Evolutionary conservation across 2,113 vertebrate genomes (phyloP).

Genomic region (Heterochromis multidens): DNA sequence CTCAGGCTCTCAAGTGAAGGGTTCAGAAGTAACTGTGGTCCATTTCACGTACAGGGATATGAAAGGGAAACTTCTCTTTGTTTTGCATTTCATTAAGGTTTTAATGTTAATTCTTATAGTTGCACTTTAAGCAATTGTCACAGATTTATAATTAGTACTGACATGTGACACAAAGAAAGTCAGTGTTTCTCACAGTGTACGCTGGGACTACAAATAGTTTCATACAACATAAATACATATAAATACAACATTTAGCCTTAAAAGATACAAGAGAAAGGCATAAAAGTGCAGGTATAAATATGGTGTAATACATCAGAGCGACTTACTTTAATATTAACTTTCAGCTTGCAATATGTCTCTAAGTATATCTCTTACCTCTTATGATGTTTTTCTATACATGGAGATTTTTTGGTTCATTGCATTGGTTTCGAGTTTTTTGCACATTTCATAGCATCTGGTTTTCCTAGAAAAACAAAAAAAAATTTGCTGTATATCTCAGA

Average conservation of each 20-base stretch:
- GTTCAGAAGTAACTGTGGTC: neutral
- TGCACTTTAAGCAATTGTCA: neutral
- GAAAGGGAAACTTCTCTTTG: neutral
- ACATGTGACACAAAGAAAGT: neutral
- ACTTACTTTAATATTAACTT: neutral
- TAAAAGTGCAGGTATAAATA: neutral
- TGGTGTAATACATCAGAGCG: neutral
- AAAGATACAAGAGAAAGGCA: neutral
- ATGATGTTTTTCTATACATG: neutral
- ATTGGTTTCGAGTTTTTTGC: neutral
- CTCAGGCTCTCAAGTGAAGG: neutral
- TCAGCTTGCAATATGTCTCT: neutral
- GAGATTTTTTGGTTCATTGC: neutral
- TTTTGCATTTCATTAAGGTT: neutral
- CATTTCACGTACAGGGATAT: neutral
- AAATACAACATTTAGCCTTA: neutral
- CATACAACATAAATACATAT: neutral
- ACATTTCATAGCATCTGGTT: constrained; percentile 4
- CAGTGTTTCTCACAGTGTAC: neutral
- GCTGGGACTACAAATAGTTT: neutral
- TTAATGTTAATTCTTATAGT: neutral
- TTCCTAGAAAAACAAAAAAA: neutral
- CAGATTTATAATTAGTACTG: neutral
- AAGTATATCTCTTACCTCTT: neutral
- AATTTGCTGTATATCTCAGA: neutral